Base-by-base conservation (phyloP, 2,113 vertebrate species). In the Lepus americanus region DNA sequence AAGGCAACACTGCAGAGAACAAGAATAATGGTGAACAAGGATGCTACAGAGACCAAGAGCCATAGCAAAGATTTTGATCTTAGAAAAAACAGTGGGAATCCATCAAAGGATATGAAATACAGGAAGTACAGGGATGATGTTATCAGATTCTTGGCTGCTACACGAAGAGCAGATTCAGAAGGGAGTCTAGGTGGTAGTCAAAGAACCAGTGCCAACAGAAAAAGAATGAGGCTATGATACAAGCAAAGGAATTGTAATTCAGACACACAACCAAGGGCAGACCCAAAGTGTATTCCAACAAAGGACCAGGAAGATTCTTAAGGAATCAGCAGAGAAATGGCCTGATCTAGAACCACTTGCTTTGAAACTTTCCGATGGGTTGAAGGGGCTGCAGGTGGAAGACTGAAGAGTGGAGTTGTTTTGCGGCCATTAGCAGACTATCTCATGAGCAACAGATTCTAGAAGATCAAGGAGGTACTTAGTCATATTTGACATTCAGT, bases 71-170 rank as follows among this genome's bases (percentile, higher is more conserved):
- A 79, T 61, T 63, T 53, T 84, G 27, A 36, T 6, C 22, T 63
- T 64, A 77, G 29, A 80, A 93, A 94, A 20, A 87, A 20, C 8
- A 39, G 13, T 49, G 33, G 27, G 13, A 66, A 76, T 31, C 31
- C 17, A 87, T 10, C 85, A n/a, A 91, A 91, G n/a, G 29, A 61
- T 87, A 53, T 67, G 86, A 64, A 89, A 36, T n/a, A 44, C 61
- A 20, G n/a, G 44, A 44, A 44, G 44, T 44, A 44, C 44, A 44
- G 53, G 9, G 10, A 36, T 79, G 4, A 25, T 70, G 20, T 82
- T 10, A 77, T 72, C n/a, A 79, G 74, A 39, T 81, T 64, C 25
- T 69, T 63, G 36, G 27, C 67, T 49, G 51, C 23, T 87, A 12
- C 19, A 4, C n/a, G 53, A 31, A 84, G 33, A 74, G 19, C 7